Evolutionary conservation across 1,140 invertebrate genomes (phyloP), one percentile per base, ranked within the genome.

Genomic region (Penaeus indicus): DNA sequence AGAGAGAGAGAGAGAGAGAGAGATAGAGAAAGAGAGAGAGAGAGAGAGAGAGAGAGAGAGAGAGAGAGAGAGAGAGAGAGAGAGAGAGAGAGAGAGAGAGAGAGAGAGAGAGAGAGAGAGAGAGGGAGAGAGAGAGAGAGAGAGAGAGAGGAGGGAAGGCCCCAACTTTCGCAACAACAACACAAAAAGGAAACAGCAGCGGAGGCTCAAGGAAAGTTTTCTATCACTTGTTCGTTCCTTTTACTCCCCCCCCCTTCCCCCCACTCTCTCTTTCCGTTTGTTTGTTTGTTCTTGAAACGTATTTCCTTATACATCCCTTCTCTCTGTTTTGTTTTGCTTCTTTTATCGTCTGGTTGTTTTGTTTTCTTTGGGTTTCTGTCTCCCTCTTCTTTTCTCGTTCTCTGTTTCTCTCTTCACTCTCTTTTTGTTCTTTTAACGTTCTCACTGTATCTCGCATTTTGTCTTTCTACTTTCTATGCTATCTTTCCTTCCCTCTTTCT

Each of bases 71-170:
- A 54, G 42, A 54, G 77, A 22, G 38, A 18, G 77, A 4, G 38
- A 18, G 77, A 18, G 77, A 18, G 77, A 18, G 77, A 18, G 77
- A 18, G 77, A 47, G 77, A 18, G 38, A 79, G 77, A 79, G 77
- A 79, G 77, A 80, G 42, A 80, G 42, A 80, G 42, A 80, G 42
- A 80, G 42, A 80, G 78, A 54, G 78, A 54, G 78, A 54, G 78
- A 54, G 42, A 54, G 42, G 27, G 42, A 54, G 78, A 80, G 42
- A 80, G 78, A 80, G 78, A 80, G 78, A 80, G 78, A 80, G 78
- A 80, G 78, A 80, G 78, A 80, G 78, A 80, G 78, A 80, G 78
- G 61, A 16, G 27, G 25, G 8, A n/a, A 54, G 47, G 47, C 3
- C 47, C 47, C 47, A 54, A 54, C 47, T 22, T 22, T 25, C 19